These are phyloP conservation scores for Butastur rufipennis DNA, from an alignment of 2,113 vertebrate species.

Conservation along the genomic window DNA sequence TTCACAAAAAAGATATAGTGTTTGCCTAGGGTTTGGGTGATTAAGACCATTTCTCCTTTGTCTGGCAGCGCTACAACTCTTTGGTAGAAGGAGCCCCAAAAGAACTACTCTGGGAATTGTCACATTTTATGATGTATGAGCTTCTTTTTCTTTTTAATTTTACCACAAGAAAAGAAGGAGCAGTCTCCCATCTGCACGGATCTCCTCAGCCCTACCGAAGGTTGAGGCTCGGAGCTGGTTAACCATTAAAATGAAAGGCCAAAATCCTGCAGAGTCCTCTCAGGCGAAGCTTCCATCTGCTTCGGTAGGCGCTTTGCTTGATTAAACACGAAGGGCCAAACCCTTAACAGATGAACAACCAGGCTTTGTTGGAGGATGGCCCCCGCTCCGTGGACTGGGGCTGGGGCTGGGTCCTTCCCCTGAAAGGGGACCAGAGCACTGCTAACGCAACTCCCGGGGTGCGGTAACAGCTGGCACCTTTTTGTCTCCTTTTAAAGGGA, in stretches of 20 bases:
- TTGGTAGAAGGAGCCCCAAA: slow-evolving; percentile 64
- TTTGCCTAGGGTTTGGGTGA: slow-evolving; percentile 52
- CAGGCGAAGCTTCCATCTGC: background rate
- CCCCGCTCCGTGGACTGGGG: accelerated
- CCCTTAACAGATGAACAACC: background rate
- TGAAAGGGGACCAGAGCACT: background rate
- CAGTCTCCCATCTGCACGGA: background rate
- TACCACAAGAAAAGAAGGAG: slow-evolving; percentile 39
- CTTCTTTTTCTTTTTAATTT: slow-evolving; percentile 48
- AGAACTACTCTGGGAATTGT: slow-evolving; percentile 61
- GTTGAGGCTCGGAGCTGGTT: background rate
- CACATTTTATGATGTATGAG: slow-evolving; percentile 36
- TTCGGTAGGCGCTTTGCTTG: background rate
- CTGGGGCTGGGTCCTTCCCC: background rate
- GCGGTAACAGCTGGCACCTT: background rate
- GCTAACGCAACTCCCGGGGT: background rate
- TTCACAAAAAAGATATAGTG: slow-evolving; percentile 63
- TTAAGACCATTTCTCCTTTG: slow-evolving; percentile 61
- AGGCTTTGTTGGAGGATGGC: background rate
- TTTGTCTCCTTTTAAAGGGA: background rate
- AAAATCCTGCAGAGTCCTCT: background rate
- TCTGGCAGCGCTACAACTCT: slow-evolving; percentile 61
- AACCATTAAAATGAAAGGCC: slow-evolving; percentile 24
- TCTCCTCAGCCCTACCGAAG: background rate
- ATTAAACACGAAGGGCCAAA: background rate